Base-by-base conservation (phyloP, 2,797 vertebrate species). In the Numenius phaeopus region DNA sequence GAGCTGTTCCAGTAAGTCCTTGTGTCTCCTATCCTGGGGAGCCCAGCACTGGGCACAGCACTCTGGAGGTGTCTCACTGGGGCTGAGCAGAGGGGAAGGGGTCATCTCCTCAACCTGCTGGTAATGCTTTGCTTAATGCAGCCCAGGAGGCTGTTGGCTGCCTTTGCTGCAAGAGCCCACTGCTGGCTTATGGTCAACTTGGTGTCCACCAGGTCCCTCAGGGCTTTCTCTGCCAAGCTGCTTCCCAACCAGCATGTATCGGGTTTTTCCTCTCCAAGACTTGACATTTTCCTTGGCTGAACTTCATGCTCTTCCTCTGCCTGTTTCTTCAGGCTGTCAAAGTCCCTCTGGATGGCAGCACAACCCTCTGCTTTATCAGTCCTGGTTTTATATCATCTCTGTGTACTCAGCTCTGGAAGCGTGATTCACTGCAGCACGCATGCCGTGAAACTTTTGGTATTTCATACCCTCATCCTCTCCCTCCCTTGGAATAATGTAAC, bases 341-440 rank as follows among this genome's bases (percentile, higher is more conserved):
- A 72, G 59, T 80, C 92, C 96, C 95, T 96, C 95, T 95, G 95
- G 95, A 91, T 96, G 95, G 95, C 96, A 97, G 95, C 95, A 97
- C 82, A 96, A 23, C 52, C 30, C 69, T 96, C 91, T 94, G 57
- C 78, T 95, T 89, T 30, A 52, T 46, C 84, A 40, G 2, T 9
- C 14, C 14, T 32, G 26, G 32, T 3, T 72, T 84, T 75, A 17
- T 2, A 58, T 39, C 42, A 3, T n/a, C 39, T 71, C 64, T 23
- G 39, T 1, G 17, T 2, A 0, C 72, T 30, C 22, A 0, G 42
- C 55, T 71, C 46, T 15, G 54, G 9, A 1, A 52, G 42, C 2
- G 0, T 3, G 42, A 18, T 47, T 46, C 1, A 0, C 16, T 16
- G 50, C 73, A 77, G 72, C 34, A 7, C 3, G 10, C 7, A 1